A percentile compares a stretch with the other conserved stretches of the same genome.
Conservation (phyloP, 1,140 invertebrate species). For the Drosophila pruinosa region DNA sequence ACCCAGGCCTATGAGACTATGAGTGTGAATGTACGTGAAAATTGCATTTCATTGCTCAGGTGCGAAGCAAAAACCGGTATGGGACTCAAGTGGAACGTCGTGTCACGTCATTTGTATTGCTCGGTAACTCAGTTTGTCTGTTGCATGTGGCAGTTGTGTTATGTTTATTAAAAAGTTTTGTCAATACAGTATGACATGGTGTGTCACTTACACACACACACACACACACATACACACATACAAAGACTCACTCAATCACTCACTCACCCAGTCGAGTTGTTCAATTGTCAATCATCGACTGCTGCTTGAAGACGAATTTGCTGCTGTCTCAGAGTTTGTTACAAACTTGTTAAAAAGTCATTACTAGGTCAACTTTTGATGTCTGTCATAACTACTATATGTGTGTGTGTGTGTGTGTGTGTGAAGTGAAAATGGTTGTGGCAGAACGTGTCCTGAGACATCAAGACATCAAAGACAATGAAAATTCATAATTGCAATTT, state of each 20-base stretch:
- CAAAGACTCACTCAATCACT: background rate
- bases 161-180: constrained; percentile 61
- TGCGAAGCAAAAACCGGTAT: constrained; percentile 8
- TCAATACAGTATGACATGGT: constrained; percentile 34
- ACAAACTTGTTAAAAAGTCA: constrained; percentile 68
- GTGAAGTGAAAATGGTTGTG: too few species aligned
- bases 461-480: too few species aligned
- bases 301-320: constrained; percentile 12
- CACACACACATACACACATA: background rate
- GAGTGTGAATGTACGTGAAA: constrained; percentile 65
- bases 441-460: too few species aligned
- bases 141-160: constrained; percentile 55
- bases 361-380: constrained; percentile 41
- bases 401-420: background rate
- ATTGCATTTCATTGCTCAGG: constrained; percentile 63
- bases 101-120: constrained; percentile 34
- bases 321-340: constrained; percentile 17
- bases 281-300: constrained; percentile 28
- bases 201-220: constrained; percentile 9
- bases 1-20: constrained; percentile 13
- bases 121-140: constrained; percentile 21
- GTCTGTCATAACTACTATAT: background rate
- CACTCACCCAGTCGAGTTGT: background rate
- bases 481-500: too few species aligned
- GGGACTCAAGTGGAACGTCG: constrained; percentile 6